Conservation (phyloP, 2,113 vertebrate genomes). For the Eleginops maclovinus region DNA sequence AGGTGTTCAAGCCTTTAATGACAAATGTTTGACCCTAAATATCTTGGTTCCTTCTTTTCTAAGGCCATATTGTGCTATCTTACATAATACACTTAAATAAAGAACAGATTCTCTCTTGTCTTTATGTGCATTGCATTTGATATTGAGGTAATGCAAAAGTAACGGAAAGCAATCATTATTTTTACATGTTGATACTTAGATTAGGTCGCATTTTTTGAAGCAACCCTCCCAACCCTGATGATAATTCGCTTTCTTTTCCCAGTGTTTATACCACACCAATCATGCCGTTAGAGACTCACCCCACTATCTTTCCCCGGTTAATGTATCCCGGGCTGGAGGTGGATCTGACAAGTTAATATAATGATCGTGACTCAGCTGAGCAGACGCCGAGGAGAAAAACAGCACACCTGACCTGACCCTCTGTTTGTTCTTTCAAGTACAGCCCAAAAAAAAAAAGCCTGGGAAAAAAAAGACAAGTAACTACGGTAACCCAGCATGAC, state of each 20-base stretch:
- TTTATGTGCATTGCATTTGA: too few species aligned
- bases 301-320: not conserved
- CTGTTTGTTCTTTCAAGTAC: constrained; percentile 16
- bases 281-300: not conserved
- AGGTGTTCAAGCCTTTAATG: too few species aligned
- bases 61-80: too few species aligned
- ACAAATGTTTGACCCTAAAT: too few species aligned
- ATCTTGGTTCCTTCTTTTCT: too few species aligned
- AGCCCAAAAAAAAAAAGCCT: constrained; percentile 3
- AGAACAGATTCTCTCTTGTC: too few species aligned
- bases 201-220: too few species aligned
- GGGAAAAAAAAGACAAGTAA: constrained; percentile 22
- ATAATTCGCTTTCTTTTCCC: not conserved
- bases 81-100: too few species aligned
- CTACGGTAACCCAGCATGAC: constrained; percentile 32
- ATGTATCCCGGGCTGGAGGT: not conserved
- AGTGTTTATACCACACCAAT: not conserved
- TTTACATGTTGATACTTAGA: too few species aligned
- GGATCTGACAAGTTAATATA: constrained; percentile 4
- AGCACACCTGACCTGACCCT: constrained; percentile 23
- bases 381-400: constrained; percentile 6
- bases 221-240: too few species aligned
- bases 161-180: too few species aligned
- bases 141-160: too few species aligned
- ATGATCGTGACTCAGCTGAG: constrained; percentile 27